Conservation (phyloP, 1,140 invertebrate genomes). For the Papilio glaucus region DNA sequence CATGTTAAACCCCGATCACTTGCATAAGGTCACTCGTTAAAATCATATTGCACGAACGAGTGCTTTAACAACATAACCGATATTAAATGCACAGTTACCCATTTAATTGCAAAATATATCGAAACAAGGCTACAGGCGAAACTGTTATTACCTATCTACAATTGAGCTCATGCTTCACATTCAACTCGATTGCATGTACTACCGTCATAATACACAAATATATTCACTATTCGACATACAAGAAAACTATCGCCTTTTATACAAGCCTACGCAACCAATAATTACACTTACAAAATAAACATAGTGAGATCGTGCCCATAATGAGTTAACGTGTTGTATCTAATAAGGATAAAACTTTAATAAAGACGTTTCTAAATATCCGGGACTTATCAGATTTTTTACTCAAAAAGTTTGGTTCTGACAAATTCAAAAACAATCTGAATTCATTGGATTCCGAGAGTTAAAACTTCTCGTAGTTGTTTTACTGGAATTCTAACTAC, state of each 20-base stretch:
- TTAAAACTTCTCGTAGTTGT: no score
- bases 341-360: no score
- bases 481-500: no score
- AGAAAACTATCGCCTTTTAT: constrained; percentile 22
- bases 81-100: constrained; percentile 31
- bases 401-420: no score
- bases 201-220: no score
- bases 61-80: not conserved
- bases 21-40: constrained; percentile 24
- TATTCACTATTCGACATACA: constrained; percentile 6
- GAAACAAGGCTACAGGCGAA: not conserved
- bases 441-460: no score
- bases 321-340: no score
- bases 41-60: constrained; percentile 36
- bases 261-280: constrained; percentile 33
- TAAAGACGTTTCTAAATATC: no score
- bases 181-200: not conserved
- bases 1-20: constrained; percentile 4
- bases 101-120: constrained; percentile 15
- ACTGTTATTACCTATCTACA: not conserved
- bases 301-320: no score
- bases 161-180: constrained; percentile 23
- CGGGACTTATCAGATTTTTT: no score
- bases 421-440: no score
- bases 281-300: constrained; percentile 46